Evolutionary conservation across 1,140 invertebrate genomes (phyloP).

Genomic region (Vanessa atalanta): DNA sequence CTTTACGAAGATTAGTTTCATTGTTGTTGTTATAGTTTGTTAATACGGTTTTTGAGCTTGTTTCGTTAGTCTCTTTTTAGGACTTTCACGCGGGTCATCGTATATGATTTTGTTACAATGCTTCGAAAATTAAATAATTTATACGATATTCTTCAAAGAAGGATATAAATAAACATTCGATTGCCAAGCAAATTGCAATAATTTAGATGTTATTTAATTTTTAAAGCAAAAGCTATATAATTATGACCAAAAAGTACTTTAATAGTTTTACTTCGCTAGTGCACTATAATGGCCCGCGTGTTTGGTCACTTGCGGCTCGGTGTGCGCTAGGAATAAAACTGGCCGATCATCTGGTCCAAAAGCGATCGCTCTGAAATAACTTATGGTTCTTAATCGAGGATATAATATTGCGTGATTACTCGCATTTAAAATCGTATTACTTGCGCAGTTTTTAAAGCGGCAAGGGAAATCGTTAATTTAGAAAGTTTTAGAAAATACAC

Average conservation of each 20-base stretch:
- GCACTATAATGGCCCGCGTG: conserved; percentile 37
- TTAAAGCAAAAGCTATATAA: conserved; percentile 5
- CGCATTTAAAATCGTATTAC: background rate
- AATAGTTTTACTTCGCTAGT: conserved; percentile 19
- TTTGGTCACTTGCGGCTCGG: conserved; percentile 38
- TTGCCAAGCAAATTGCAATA: conserved; percentile 32
- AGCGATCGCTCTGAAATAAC: background rate
- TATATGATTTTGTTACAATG: conserved; percentile 37
- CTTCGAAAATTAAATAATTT: conserved; percentile 20
- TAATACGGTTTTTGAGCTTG: conserved; percentile 64
- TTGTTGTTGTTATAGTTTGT: conserved; percentile 73
- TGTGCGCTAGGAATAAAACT: conserved; percentile 22
- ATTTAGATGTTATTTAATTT: conserved; percentile 19
- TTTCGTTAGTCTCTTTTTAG: conserved; percentile 66
- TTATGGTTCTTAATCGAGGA: conserved; percentile 1
- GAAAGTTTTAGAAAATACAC: background rate
- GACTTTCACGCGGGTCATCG: conserved; percentile 58
- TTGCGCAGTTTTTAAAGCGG: background rate
- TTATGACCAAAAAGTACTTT: conserved; percentile 21
- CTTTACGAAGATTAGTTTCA: conserved; percentile 72
- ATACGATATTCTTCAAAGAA: conserved; percentile 29
- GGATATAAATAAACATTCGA: conserved; percentile 12
- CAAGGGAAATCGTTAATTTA: background rate
- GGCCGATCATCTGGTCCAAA: conserved; percentile 5
- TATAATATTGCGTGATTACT: conserved; percentile 12